phyloP scores from a whole-genome alignment of 92 coral and sea anemone species.

The Desmophyllum pertusum region DNA sequence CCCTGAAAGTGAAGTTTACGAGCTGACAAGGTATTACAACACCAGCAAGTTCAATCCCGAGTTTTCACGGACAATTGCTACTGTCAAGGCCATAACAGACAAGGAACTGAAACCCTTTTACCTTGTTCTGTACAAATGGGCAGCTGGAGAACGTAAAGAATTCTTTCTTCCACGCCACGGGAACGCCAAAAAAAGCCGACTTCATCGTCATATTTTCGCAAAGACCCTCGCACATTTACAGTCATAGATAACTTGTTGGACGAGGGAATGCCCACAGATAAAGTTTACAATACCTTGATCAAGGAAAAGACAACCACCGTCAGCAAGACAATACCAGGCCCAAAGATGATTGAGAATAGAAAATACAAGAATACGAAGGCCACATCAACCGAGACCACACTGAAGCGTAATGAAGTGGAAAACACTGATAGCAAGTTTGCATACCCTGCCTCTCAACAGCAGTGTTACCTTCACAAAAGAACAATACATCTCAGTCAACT shows the following conservation, averaged over 20 bases:
- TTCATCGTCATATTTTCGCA: conserved; percentile 16
- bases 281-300: conserved; percentile 36
- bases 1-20: conserved; percentile 35
- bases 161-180: conserved; percentile 59
- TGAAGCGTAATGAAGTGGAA: background rate
- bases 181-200: conserved; percentile 63
- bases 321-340: conserved; percentile 63
- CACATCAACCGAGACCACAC: background rate
- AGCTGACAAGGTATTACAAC: conserved; percentile 31
- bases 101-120: conserved; percentile 46
- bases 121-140: conserved; percentile 59
- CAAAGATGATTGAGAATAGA: conserved; percentile 63
- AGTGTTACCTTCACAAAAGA: conserved; percentile 63
- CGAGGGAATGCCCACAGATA: conserved; percentile 60
- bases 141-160: conserved; percentile 46
- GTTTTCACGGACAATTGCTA: conserved; percentile 54
- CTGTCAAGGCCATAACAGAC: conserved; percentile 44
- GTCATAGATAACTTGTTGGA: conserved; percentile 37
- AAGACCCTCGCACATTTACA: background rate
- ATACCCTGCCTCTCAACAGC: conserved; percentile 39
- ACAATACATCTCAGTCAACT: conserved; percentile 47
- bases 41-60: conserved; percentile 47
- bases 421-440: conserved; percentile 18
- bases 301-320: conserved; percentile 40
- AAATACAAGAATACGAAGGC: background rate